Evolutionary conservation across 2,113 vertebrate species (phyloP).

Genomic region (Physeter macrocephalus): DNA sequence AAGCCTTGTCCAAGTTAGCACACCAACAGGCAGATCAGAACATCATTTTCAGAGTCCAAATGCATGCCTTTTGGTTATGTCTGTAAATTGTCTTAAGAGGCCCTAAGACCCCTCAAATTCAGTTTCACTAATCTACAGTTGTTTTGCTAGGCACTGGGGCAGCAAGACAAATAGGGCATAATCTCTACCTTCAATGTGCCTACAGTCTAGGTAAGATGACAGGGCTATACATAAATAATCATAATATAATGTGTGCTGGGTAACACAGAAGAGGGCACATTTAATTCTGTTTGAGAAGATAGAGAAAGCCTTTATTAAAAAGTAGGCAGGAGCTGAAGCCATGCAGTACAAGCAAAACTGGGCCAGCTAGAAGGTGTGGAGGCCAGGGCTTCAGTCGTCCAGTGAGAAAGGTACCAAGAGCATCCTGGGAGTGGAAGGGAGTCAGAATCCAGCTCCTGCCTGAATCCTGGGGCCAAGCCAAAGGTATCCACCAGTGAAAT

Average conservation of each 20-base stretch:
- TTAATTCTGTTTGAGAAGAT: background rate
- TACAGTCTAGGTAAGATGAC: background rate
- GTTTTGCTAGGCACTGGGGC: background rate
- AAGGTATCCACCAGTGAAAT: background rate
- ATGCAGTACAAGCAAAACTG: background rate
- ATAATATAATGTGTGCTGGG: background rate
- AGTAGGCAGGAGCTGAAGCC: background rate
- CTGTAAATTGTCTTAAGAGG: conserved; percentile 61
- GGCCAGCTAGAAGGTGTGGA: background rate
- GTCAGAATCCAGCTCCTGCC: background rate
- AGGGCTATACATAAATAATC: background rate
- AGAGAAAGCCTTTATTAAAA: background rate
- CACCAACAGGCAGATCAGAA: conserved; percentile 48
- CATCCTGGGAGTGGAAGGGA: background rate
- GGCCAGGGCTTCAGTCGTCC: background rate
- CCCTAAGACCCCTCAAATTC: conserved; percentile 43
- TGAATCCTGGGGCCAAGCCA: background rate
- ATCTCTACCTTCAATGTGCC: conserved; percentile 10
- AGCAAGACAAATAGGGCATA: background rate
- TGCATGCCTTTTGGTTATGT: conserved; percentile 57
- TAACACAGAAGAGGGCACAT: background rate
- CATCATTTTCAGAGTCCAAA: conserved; percentile 49
- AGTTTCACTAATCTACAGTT: background rate
- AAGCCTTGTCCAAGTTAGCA: conserved; percentile 59
- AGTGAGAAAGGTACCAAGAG: background rate